Base-by-base conservation (phyloP, 1,140 invertebrate species). In the Mactra quadrangularis region DNA sequence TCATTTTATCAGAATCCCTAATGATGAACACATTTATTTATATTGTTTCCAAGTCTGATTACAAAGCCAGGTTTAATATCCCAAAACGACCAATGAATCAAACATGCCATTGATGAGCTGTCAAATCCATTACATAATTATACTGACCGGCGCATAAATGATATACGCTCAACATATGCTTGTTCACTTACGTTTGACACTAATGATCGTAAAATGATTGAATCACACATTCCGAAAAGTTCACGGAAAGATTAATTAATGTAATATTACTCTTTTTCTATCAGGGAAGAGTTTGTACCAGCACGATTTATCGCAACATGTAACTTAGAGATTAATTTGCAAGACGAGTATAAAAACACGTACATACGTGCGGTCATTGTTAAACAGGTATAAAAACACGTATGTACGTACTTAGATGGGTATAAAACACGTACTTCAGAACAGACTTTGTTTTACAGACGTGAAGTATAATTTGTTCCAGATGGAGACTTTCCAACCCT, bases 91-190 rank as follows among this genome's bases (percentile, higher is more conserved):
- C 70, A n/a, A 72, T 72, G 70, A 57, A 72, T 72, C 70, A 72
- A 55, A 41, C 3, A 3, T 0, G n/a, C 52, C 15, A 19, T 22
- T 50, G 45, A 68, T 68, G 45, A 68, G 45, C 19, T 38, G 72
- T 76, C 72, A 60, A 35, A 68, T 53, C 53, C 68, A 27, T 78
- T 78, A 27, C 50, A 55, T 78, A 78, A 78, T 31, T 11, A 45
- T 33, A 53, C 76, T 64, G 62, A 64, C 76, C 76, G 17, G 47
- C 50, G 76, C 60, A 78, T 78, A 78, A 68, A 78, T 55, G 76
- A 78, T 66, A 78, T 66, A 68, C 52, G 3, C 33, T 52, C 11
- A 78, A 66, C 64, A 68, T 78, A 45, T 68, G 76, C 76, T 64
- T 52, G 27, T 64, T 38, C 47, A 29, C 62, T 55, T 19, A 27